Conservation (phyloP, 1,140 invertebrate genomes). For the Arctopsyche grandis region DNA sequence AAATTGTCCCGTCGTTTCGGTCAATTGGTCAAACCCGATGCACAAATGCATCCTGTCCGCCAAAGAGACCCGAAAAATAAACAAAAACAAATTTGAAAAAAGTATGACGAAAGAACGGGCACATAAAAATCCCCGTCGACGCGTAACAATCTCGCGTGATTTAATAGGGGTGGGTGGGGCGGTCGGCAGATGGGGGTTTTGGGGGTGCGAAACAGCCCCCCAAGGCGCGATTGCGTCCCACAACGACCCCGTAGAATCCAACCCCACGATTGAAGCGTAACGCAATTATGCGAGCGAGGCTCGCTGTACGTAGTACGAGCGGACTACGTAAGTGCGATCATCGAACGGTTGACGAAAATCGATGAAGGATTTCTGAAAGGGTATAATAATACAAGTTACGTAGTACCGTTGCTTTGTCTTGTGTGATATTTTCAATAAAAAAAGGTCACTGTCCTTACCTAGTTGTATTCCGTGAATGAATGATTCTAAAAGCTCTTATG, state of each 20-base stretch:
- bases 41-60: not conserved
- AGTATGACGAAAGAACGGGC: not conserved
- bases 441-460: no score
- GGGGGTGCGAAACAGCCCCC: not conserved
- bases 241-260: not conserved
- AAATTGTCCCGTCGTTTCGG: slow-evolving; percentile 47
- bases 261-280: slow-evolving; percentile 6
- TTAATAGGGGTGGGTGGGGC: not conserved
- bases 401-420: no score
- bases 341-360: not conserved
- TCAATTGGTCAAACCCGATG: slow-evolving; percentile 47
- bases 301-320: not conserved
- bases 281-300: slow-evolving; percentile 17
- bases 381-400: no score
- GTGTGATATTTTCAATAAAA: no score
- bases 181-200: not conserved
- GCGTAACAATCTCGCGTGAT: slow-evolving; percentile 20
- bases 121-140: not conserved
- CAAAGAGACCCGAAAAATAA: not conserved
- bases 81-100: not conserved
- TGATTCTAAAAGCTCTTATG: no score
- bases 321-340: not conserved
- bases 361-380: not conserved
- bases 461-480: no score
- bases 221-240: not conserved